Base-by-base conservation (phyloP, 53 echinoderm and acorn worm species). In the Glandiceps talaboti region DNA sequence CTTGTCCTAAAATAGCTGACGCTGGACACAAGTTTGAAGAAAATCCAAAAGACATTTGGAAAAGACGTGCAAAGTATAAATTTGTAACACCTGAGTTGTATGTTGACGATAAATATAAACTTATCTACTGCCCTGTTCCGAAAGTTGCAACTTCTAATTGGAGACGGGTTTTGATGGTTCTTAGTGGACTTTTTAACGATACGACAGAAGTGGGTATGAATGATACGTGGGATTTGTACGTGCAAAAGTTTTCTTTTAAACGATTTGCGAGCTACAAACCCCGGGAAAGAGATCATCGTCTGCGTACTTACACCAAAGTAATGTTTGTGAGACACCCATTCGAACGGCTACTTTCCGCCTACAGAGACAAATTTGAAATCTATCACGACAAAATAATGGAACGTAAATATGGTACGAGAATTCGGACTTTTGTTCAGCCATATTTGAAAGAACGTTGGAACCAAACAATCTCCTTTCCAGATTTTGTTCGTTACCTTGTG, bases 221-320 rank as follows among this genome's bases (percentile, higher is more conserved):
- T 20, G 64, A 45, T 20, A 45, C 64, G 64, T 45, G 64, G 64
- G 20, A 45, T 45, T 45, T 45, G 64, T 45, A 12, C 64, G 20
- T 45, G 64, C 6, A 45, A 20, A 45, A 45, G 1, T 45, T 45
- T 20, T 85, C 84, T 72, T 45, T 92, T 1, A 77, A 80, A 31
- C 86, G 84, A 74, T 83, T 92, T 1, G 83, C 78, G 73, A 77
- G 82, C 10, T 84, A 79, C 26, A 73, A 80, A 27, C 81, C 85
- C 0, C 79, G 76, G 1, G 92, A 87, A 1, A 87, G 89, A 73
- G 80, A 90, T 30, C 80, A 33, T 31, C 90, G 92, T 27, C 83
- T 92, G 1, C 33, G 82, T 28, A 82, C 30, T 1, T 73, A 84
- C 84, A 84, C 79, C 73, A 83, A 84, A 27, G 79, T 84, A 6